These are phyloP conservation scores for Thymelicus sylvestris DNA, from an alignment of 2,888 invertebrate species.

Conservation along the genomic window DNA sequence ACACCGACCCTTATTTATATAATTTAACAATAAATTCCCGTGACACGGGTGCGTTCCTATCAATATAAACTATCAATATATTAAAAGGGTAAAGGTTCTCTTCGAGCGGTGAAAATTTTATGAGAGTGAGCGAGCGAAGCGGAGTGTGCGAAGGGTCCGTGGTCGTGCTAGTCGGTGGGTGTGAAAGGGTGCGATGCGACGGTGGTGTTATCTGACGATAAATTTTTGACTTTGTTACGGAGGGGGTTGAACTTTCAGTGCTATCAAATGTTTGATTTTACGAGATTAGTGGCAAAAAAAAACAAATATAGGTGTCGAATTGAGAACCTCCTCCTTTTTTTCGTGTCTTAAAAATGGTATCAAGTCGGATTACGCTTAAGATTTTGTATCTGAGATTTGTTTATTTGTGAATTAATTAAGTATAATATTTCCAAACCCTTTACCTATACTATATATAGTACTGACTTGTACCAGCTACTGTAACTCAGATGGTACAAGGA, in stretches of 20 bases:
- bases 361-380: neutral
- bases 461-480: too few species aligned
- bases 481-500: too few species aligned
- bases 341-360: too few species aligned
- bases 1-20: neutral
- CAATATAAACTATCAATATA: slow-evolving; percentile 44
- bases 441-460: too few species aligned
- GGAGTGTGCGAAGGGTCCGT: neutral
- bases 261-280: slow-evolving; percentile 2
- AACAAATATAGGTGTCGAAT: too few species aligned
- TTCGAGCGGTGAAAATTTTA: slow-evolving; percentile 31
- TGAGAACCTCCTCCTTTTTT: too few species aligned
- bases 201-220: slow-evolving; percentile 14
- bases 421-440: too few species aligned
- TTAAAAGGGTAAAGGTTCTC: slow-evolving; percentile 44
- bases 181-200: neutral
- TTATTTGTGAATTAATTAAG: too few species aligned
- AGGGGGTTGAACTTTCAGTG: neutral
- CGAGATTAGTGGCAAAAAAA: neutral
- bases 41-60: slow-evolving; percentile 30
- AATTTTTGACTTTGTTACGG: slow-evolving; percentile 8
- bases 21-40: slow-evolving; percentile 17
- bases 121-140: slow-evolving; percentile 10
- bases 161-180: neutral
- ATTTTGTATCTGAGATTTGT: neutral